Conservation (phyloP, 1,140 invertebrate species). For the Pogonomyrmex californicus region DNA sequence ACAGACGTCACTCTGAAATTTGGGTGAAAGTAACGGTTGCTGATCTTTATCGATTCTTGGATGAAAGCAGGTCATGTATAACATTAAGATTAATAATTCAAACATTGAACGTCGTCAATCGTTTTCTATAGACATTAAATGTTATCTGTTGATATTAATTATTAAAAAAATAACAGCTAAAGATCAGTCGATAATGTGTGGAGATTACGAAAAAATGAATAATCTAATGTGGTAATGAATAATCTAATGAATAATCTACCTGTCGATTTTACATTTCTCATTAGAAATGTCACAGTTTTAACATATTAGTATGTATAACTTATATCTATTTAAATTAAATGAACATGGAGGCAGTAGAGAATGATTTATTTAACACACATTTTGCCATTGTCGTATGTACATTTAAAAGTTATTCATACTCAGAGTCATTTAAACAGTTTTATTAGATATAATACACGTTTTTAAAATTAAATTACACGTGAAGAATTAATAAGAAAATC, state of each 20-base stretch:
- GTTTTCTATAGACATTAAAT: background rate
- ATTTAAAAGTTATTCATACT: background rate
- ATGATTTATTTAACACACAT: background rate
- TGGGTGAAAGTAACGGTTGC: slow-evolving; percentile 58
- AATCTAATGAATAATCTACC: background rate
- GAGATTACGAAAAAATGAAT: background rate
- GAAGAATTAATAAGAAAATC: slow-evolving; percentile 17
- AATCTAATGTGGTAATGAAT: background rate
- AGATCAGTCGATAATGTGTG: background rate
- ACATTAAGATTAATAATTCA: slow-evolving; percentile 36
- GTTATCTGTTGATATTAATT: background rate
- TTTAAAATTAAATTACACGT: background rate
- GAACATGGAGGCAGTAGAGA: background rate
- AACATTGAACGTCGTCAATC: slow-evolving; percentile 48
- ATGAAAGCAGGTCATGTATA: slow-evolving; percentile 47
- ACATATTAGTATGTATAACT: background rate
- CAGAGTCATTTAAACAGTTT: background rate
- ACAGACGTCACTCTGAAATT: slow-evolving; percentile 44
- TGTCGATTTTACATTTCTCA: background rate
- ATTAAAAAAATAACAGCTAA: background rate
- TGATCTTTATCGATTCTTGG: slow-evolving; percentile 64
- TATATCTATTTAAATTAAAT: background rate
- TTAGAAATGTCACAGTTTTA: background rate
- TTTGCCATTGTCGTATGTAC: background rate
- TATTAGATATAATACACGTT: background rate